Evolutionary conservation across 2,888 invertebrate genomes (phyloP), one percentile per base, ranked within the genome.

Genomic region (Fragum whitleyi): DNA sequence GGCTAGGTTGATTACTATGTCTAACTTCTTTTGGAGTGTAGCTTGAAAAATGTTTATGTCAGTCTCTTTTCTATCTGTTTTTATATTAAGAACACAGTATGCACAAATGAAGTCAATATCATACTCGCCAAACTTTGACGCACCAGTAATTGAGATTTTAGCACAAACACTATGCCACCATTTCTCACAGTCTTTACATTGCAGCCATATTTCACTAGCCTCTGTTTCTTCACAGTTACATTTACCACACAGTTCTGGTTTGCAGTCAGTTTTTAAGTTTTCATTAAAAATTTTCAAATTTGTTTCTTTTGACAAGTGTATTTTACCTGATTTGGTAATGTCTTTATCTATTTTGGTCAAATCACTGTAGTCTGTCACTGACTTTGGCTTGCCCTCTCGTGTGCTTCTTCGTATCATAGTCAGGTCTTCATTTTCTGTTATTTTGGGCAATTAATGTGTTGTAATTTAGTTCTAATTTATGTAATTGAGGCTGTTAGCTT

Each of bases 331-430:
- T 55, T 21, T 55, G n/a, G 7, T 55, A 19, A 23, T 21, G n/a
- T 55, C 23, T 21, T 55, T 55, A 6, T 55, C 55, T 9, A 39
- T 39, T 55, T 23, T 23, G 21, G 55, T 55, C 23, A 55, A n/a
- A 55, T 55, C 23, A 55, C 55, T 55, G 23, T 55, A 55, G 23
- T 55, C 55, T 21, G 55, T 55, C 21, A 55, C 55, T 23, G 55
- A 19, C 23, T 23, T 55, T n/a, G 55, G 55, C 19, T 55, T 55
- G 23, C 55, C 9, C 23, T 55, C 55, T 23, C 55, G 55, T 55
- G 55, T 55, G 55, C 55, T 55, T 55, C 55, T 55, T 55, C 55
- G 55, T 55, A 55, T 55, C 55, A 55, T 55, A 55, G 39, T 14
- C 39, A 39, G 39, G 39, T 39, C 39, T 39, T 39, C 39, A 39